A percentile compares a stretch with the other conserved stretches of the same genome.
Evolutionary conservation across 2,888 invertebrate species (phyloP).

Genomic region (Daptonema setosum): DNA sequence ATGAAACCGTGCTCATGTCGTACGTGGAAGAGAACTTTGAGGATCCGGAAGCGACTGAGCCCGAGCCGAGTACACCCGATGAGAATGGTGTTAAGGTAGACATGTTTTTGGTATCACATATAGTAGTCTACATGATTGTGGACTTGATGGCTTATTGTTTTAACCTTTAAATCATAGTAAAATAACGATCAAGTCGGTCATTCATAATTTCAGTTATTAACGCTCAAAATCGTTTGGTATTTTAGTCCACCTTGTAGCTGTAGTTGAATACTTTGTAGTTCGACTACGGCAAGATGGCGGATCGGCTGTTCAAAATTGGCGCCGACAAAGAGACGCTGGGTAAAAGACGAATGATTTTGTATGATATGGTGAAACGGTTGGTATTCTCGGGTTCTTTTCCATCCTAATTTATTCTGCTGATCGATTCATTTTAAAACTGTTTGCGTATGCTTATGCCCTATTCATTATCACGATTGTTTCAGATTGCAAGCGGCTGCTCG

Average conservation of each 20-base stretch:
- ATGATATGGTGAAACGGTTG: slow-evolving; percentile 4
- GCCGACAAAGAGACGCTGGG: slow-evolving; percentile 5
- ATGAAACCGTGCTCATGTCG: slow-evolving; percentile 15
- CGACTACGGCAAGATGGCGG: slow-evolving; percentile 16
- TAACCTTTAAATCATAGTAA: too few species aligned
- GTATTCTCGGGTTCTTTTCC: background rate
- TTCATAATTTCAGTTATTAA: too few species aligned
- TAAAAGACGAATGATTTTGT: slow-evolving; percentile 5
- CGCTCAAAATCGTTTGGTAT: too few species aligned
- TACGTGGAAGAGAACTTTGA: background rate
- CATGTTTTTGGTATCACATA: too few species aligned
- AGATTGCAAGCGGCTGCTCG: background rate
- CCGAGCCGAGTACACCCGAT: slow-evolving; percentile 11
- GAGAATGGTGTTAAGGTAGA: slow-evolving; percentile 9
- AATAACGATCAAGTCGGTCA: too few species aligned
- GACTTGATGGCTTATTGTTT: too few species aligned
- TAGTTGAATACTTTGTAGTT: too few species aligned
- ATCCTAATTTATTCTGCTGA: background rate
- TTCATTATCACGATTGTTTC: background rate
- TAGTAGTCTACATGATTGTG: too few species aligned
- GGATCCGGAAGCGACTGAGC: slow-evolving; percentile 12
- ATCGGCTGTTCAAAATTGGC: slow-evolving; percentile 15
- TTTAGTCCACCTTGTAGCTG: too few species aligned
- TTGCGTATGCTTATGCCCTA: background rate
- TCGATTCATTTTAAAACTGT: background rate